Evolutionary conservation across 1,140 invertebrate genomes (phyloP).

Genomic region (Drosophila miranda): DNA sequence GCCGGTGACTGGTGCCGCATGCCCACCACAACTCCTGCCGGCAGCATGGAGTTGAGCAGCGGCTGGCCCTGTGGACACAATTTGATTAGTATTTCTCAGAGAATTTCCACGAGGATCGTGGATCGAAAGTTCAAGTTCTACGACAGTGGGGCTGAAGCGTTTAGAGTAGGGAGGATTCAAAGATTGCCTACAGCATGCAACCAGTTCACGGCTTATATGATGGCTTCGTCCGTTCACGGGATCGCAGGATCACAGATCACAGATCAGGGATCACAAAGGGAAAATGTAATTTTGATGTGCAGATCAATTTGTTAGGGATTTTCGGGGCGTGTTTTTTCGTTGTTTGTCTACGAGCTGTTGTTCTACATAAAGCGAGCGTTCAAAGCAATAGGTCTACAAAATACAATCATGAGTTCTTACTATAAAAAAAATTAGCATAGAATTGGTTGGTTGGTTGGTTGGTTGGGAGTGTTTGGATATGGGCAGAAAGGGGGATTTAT

Average conservation of each 20-base stretch:
- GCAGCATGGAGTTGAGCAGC: constrained; percentile 84
- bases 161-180: constrained; percentile 4
- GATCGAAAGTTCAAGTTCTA: too few species aligned
- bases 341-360: constrained; percentile 2
- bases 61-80: constrained; percentile 70
- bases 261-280: background rate
- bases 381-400: constrained; percentile 34
- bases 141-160: constrained; percentile 20
- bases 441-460: background rate
- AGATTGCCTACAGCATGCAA: constrained; percentile 64
- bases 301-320: background rate
- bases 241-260: background rate
- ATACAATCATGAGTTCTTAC: background rate
- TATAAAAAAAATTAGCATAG: background rate
- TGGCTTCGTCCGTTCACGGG: background rate
- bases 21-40: constrained; percentile 92
- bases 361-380: constrained; percentile 28
- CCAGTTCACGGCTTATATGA: constrained; percentile 22
- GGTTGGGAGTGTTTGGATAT: background rate
- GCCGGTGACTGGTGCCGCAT: constrained; percentile 87
- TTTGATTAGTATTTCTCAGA: constrained; percentile 1
- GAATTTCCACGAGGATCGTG: background rate
- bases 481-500: background rate
- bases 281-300: constrained; percentile 5
- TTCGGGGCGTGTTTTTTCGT: background rate